Evolutionary conservation across 2,113 vertebrate species (phyloP), one percentile per base, ranked within the genome.

Genomic region (Serinus canaria): DNA sequence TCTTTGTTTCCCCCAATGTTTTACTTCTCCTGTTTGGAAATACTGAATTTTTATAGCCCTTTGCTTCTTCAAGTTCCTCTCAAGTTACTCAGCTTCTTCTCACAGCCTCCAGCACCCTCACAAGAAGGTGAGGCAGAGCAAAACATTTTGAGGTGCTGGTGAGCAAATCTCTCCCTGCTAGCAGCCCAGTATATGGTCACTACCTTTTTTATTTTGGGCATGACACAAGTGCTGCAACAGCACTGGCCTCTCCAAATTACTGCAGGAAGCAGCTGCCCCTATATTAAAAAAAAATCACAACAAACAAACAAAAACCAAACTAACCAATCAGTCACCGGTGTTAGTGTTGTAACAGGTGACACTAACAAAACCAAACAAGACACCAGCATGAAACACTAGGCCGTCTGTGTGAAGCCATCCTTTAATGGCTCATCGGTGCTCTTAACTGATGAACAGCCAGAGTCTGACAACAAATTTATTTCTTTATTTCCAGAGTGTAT

Each of bases 181-280:
- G 11, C 16, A 80, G 33, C 47, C 19, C 58, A 39, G 18, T n/a
- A 28, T 0, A 0, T 30, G 31, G 30, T 27, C 49, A 52, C 19
- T 15, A 13, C 9, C 41, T 64, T 56, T 64, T 56, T 77, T 8
- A 30, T 13, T 62, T 47, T 4, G 5, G 59, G 22, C 24, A 41
- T 0, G 4, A 21, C 1, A 11, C 8, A 47, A 50, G 24, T 63
- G 16, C 35, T n/a, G 72, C 50, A 53, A 31, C 1, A 8, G 35
- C 5, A 3, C 22, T 41, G 66, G 4, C 24, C 24, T 88, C 55
- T 67, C 62, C 62, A 73, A 55, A 39, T 73, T 73, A 55, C 21
- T 69, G 23, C 49, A 67, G 21, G 35, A 53, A 82, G 24, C 44
- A 76, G 30, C 69, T 91, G 31, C 7, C 18, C 25, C 4, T 4